A percentile compares a stretch with the other conserved stretches of the same genome.
These are phyloP conservation scores for Coendou prehensilis DNA, from an alignment of 2,797 vertebrate genomes.

Conservation along the genomic window DNA sequence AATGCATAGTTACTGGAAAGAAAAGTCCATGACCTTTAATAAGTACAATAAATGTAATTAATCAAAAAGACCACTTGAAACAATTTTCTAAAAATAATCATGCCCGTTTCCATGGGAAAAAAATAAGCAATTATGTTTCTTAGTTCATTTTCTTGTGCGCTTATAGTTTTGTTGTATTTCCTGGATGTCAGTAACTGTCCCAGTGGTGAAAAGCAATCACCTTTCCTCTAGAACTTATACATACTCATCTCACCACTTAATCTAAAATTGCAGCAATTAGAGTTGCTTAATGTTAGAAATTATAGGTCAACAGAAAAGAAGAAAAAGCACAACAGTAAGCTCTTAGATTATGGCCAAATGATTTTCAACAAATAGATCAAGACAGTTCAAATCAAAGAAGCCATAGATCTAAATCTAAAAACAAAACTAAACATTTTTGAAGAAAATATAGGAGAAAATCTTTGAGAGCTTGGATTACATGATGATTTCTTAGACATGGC, in stretches of 20 bases:
- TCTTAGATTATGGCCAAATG: not conserved
- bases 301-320: not conserved
- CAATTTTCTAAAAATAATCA: constrained; percentile 53
- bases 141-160: constrained; percentile 44
- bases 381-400: not conserved
- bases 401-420: not conserved
- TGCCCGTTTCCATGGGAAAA: not conserved
- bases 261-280: not conserved
- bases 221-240: constrained; percentile 24
- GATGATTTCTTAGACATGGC: not conserved
- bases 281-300: not conserved
- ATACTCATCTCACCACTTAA: not conserved
- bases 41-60: constrained; percentile 48
- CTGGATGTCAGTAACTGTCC: constrained; percentile 35
- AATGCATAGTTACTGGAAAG: not conserved
- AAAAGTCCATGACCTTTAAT: not conserved
- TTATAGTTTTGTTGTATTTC: constrained; percentile 48
- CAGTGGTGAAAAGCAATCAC: constrained; percentile 17
- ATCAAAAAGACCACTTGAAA: constrained; percentile 30
- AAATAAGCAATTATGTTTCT: constrained; percentile 33
- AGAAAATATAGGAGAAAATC: not conserved
- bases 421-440: not conserved
- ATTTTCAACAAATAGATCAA: not conserved
- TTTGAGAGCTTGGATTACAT: not conserved
- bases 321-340: not conserved